Base-by-base conservation (phyloP, 2,888 invertebrate genomes). In the Horisme vitalbata region DNA sequence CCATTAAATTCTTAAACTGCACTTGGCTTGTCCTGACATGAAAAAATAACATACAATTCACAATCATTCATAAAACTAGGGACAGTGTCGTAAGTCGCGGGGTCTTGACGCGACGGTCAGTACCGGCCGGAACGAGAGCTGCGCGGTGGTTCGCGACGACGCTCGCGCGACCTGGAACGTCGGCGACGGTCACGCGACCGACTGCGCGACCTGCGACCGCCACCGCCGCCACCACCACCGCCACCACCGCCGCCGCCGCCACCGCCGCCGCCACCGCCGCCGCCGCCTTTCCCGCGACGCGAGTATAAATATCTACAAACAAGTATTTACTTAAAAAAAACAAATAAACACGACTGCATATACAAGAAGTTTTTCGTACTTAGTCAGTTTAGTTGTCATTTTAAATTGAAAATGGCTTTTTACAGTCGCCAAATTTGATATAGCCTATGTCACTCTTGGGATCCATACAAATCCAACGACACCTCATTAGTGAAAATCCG, bases 301-400 rank as follows among this genome's bases (percentile, higher is more conserved):
- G 95, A 93, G 83, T 95, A 94, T 66, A 95, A 75, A 79, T 95
- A 93, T 71, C 93, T 92, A 73, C 1, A 79, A n/a, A 63, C 6
- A 39, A 43, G 14, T n/a, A n/a, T n/a, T n/a, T n/a, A n/a, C n/a
- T n/a, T n/a, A n/a, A n/a, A n/a, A n/a, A n/a, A n/a, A n/a, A n/a
- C n/a, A n/a, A n/a, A n/a, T n/a, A n/a, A n/a, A n/a, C n/a, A n/a
- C n/a, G n/a, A n/a, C n/a, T n/a, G n/a, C n/a, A n/a, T n/a, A n/a
- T n/a, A n/a, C n/a, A n/a, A n/a, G n/a, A n/a, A n/a, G n/a, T n/a
- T n/a, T n/a, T n/a, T n/a, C n/a, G n/a, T n/a, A n/a, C n/a, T n/a
- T n/a, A n/a, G n/a, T n/a, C n/a, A n/a, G n/a, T n/a, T n/a, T n/a
- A n/a, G n/a, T n/a, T n/a, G n/a, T n/a, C n/a, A n/a, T n/a, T n/a